Conservation (phyloP, 2,888 invertebrate species). For the Abscondita cerata region DNA sequence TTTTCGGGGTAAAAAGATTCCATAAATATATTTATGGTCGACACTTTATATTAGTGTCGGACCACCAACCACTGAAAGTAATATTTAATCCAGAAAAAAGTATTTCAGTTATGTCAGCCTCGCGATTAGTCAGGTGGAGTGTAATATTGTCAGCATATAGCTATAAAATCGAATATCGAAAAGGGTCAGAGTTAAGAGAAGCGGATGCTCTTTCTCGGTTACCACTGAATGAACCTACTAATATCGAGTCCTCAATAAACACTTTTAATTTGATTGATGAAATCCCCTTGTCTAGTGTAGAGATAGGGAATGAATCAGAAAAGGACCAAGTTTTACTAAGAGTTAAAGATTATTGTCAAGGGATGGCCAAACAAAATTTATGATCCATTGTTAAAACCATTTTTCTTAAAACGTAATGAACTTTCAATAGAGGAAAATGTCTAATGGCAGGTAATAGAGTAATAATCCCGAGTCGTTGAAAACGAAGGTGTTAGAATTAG, state of each 20-base stretch:
- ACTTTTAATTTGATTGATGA: neutral
- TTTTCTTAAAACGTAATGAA: neutral
- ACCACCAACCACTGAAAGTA: neutral
- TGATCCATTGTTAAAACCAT: neutral
- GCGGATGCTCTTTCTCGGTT: neutral
- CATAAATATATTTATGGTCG: neutral
- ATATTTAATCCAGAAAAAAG: neutral
- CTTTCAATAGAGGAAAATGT: neutral
- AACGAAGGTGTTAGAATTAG: no score
- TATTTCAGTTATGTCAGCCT: conserved; percentile 10
- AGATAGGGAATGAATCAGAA: neutral
- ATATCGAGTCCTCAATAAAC: no score
- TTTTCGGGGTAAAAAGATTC: neutral
- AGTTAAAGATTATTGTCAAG: neutral
- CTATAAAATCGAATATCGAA: neutral
- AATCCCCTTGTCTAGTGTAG: neutral
- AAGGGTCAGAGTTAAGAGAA: neutral
- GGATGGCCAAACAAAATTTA: neutral
- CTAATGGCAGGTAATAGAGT: neutral
- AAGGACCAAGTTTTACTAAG: neutral
- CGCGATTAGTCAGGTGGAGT: conserved; percentile 2
- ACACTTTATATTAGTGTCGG: neutral
- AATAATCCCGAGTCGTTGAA: no score
- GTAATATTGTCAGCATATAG: neutral
- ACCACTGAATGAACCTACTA: neutral